Evolutionary conservation across 2,113 vertebrate genomes (phyloP).

Genomic region (Thinocorus orbignyianus): DNA sequence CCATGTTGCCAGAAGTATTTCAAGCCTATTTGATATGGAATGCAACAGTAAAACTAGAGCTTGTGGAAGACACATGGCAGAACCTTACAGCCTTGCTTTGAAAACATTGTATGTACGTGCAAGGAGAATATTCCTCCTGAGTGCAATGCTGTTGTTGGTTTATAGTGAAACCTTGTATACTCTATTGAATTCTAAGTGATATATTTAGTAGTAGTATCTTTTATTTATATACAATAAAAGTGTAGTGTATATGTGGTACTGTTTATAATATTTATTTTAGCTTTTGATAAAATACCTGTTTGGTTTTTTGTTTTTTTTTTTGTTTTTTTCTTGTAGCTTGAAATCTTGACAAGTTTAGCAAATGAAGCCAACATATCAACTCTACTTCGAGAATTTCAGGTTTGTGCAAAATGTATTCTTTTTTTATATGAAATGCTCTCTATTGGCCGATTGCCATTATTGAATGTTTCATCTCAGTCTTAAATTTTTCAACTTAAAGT

Average conservation of each 20-base stretch:
- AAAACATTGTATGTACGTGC: not conserved
- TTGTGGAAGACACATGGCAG: not conserved
- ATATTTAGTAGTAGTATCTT: not conserved
- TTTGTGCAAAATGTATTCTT: constrained; percentile 47
- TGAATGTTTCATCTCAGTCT: not conserved
- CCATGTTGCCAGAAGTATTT: not conserved
- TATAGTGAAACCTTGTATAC: not conserved
- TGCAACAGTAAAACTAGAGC: not conserved
- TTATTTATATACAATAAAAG: not conserved
- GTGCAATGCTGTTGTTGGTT: not conserved
- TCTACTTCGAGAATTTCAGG: constrained; percentile 97
- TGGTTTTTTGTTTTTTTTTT: too few species aligned
- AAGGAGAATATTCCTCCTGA: not conserved
- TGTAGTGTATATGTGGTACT: not conserved
- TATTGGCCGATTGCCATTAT: not conserved
- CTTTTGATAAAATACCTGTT: not conserved
- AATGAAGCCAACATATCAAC: constrained; percentile 96
- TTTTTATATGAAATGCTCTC: not conserved
- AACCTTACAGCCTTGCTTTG: not conserved
- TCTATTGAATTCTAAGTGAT: not conserved
- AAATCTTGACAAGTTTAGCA: constrained; percentile 95
- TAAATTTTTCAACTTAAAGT: not conserved
- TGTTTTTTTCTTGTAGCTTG: constrained; percentile 79
- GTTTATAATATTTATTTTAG: not conserved
- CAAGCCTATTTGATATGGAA: not conserved